phyloP scores from a whole-genome alignment of 2,888 invertebrate species.

The Dorcus hopei region DNA sequence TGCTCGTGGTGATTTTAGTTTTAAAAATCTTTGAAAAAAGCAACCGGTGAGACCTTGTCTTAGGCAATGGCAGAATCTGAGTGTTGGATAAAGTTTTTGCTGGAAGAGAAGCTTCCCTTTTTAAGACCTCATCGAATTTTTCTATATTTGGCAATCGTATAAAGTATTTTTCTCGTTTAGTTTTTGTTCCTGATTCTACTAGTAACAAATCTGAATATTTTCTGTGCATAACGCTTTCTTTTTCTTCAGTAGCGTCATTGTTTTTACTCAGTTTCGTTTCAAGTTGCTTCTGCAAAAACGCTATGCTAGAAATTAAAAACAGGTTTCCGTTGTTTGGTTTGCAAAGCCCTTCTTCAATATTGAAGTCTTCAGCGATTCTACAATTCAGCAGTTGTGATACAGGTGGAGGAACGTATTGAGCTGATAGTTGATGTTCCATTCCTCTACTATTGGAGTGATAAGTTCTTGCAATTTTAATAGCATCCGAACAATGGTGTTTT shows the following conservation, averaged over 20 bases:
- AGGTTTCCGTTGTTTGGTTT: conserved; percentile 22
- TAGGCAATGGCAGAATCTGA: conserved; percentile 27
- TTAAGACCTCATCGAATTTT: conserved; percentile 24
- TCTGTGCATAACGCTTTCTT: not conserved
- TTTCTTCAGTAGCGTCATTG: not conserved
- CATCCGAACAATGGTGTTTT: not conserved
- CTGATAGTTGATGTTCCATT: conserved; percentile 6
- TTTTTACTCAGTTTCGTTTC: conserved; percentile 19
- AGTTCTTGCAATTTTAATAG: conserved; percentile 2
- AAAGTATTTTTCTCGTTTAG: conserved; percentile 20
- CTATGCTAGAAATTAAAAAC: conserved; percentile 30
- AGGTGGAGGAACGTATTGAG: conserved; percentile 13
- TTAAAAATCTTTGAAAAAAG: conserved; percentile 14
- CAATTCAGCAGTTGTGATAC: conserved; percentile 12
- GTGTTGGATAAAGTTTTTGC: conserved; percentile 20
- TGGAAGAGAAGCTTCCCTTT: conserved; percentile 25
- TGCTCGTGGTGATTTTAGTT: conserved; percentile 2
- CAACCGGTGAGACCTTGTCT: conserved; percentile 14
- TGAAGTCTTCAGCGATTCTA: conserved; percentile 5
- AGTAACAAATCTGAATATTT: conserved; percentile 28
- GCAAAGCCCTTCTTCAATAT: conserved; percentile 28
- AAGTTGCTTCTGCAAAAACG: conserved; percentile 28
- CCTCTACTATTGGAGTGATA: not conserved
- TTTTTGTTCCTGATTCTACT: conserved; percentile 23
- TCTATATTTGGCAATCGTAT: conserved; percentile 28